phyloP scores from a whole-genome alignment of 2,888 invertebrate species.

The Apamea epomidion region DNA sequence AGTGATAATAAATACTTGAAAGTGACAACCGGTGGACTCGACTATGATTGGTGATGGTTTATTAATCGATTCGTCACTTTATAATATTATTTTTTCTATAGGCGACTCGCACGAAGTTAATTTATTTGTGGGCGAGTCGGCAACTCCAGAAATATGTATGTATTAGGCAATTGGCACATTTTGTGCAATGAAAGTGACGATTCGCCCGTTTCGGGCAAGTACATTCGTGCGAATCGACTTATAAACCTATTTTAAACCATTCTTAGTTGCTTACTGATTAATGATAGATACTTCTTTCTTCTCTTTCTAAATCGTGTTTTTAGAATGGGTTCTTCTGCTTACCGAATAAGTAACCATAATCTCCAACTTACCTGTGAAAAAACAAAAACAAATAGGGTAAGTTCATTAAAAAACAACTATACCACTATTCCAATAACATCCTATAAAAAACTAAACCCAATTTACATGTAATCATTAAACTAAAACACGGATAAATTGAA shows the following conservation, averaged over 20 bases:
- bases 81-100: too few species aligned
- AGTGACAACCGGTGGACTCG: too few species aligned
- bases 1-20: too few species aligned
- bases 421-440: not conserved
- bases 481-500: not conserved
- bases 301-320: not conserved
- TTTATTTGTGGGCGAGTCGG: too few species aligned
- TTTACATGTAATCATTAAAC: not conserved
- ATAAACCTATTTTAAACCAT: not conserved
- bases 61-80: too few species aligned
- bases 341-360: not conserved
- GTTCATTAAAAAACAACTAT: not conserved
- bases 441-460: not conserved
- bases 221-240: too few species aligned
- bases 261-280: not conserved
- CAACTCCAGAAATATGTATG: too few species aligned
- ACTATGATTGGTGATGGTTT: not conserved
- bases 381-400: not conserved
- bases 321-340: not conserved
- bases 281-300: not conserved
- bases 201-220: too few species aligned
- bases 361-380: conserved; percentile 36
- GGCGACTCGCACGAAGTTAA: too few species aligned
- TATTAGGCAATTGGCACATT: too few species aligned
- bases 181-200: too few species aligned